These are phyloP conservation scores for Crax fasciolata DNA, from an alignment of 2,797 vertebrate genomes.

Conservation along the genomic window DNA sequence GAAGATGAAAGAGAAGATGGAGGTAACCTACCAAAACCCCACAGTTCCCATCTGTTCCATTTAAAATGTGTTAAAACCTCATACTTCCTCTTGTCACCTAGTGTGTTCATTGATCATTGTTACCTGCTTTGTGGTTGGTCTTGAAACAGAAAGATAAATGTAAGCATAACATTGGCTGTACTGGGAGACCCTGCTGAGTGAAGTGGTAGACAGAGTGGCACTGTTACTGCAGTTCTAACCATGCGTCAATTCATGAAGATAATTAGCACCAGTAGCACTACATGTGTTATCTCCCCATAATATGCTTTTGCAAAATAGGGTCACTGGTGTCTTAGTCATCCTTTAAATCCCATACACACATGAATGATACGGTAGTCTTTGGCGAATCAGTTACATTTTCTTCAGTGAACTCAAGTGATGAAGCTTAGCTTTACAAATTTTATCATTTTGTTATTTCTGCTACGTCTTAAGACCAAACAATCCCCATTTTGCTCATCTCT, in stretches of 20 bases:
- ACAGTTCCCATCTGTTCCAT: not conserved
- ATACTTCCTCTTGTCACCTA: not conserved
- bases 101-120: not conserved
- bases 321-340: not conserved
- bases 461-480: not conserved
- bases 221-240: not conserved
- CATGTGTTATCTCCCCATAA: not conserved
- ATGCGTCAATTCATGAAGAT: not conserved
- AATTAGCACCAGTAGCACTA: not conserved
- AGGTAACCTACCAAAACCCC: not conserved
- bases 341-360: not conserved
- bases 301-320: not conserved
- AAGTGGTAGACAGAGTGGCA: not conserved
- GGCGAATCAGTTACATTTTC: not conserved
- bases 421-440: constrained; percentile 24
- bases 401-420: not conserved
- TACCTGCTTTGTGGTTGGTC: not conserved
- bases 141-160: not conserved
- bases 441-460: constrained; percentile 2
- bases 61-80: not conserved
- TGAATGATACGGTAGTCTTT: not conserved
- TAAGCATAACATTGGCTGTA: not conserved
- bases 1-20: not conserved
- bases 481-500: not conserved
- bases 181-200: not conserved